Evolutionary conservation across 2,797 vertebrate species (phyloP).

Genomic region (Selene dorsalis): DNA sequence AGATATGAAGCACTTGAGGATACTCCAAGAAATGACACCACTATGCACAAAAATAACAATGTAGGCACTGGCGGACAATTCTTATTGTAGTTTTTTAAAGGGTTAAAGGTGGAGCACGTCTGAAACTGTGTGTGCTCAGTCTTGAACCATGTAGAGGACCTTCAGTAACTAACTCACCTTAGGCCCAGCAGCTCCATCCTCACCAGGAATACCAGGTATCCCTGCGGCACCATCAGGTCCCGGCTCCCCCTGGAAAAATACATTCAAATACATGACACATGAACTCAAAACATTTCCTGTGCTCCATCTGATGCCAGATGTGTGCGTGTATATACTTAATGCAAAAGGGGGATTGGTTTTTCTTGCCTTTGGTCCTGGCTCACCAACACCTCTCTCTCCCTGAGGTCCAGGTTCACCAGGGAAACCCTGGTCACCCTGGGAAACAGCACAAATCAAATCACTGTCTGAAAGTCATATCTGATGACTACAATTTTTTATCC

Average conservation of each 20-base stretch:
- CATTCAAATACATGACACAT: neutral
- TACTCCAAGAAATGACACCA: no score
- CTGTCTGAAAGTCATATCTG: neutral
- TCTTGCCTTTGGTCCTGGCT: constrained; percentile 84
- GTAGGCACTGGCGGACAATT: no score
- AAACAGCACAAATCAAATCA: constrained; percentile 31
- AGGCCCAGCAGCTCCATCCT: constrained; percentile 84
- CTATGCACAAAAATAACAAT: no score
- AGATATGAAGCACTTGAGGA: no score
- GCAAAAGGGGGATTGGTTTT: neutral
- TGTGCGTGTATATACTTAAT: neutral
- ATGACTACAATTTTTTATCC: no score
- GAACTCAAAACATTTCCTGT: neutral
- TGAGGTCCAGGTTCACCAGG: constrained; percentile 85
- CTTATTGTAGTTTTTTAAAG: no score
- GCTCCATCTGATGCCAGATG: no score
- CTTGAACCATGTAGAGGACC: neutral
- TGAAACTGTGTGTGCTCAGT: neutral
- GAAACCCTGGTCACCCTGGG: constrained; percentile 88
- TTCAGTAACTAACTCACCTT: constrained; percentile 80
- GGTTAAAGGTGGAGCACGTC: neutral
- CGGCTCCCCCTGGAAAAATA: constrained; percentile 82
- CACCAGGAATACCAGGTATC: constrained; percentile 85
- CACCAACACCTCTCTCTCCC: constrained; percentile 83
- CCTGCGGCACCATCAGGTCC: constrained; percentile 84